Conservation (phyloP, 2,888 invertebrate species). For the Horisme vitalbata region DNA sequence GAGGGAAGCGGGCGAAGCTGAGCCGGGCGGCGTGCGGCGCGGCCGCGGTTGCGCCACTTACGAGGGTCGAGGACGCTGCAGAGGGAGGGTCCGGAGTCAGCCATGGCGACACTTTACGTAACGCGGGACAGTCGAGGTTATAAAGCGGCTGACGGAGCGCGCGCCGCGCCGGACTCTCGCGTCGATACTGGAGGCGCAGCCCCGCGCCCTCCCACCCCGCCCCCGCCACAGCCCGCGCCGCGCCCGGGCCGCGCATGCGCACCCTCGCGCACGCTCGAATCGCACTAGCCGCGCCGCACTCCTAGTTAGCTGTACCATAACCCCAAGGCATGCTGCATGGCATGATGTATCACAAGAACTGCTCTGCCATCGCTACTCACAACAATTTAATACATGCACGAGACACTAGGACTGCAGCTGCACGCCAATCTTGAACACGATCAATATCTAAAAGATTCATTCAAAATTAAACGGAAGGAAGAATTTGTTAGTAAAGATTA, state of each 20-base stretch:
- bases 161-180: slow-evolving; percentile 81
- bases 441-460: too few relatives aligned
- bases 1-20: slow-evolving; percentile 61
- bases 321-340: neutral
- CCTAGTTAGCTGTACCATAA: slow-evolving; percentile 8
- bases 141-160: slow-evolving; percentile 69
- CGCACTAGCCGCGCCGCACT: slow-evolving; percentile 26
- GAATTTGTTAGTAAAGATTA: slow-evolving; percentile 7
- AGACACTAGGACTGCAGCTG: neutral
- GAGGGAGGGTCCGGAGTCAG: slow-evolving; percentile 74
- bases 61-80: slow-evolving; percentile 77
- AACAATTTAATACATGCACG: slow-evolving; percentile 1
- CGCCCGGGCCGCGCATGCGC: slow-evolving; percentile 32
- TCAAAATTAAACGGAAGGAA: neutral
- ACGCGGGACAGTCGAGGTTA: slow-evolving; percentile 52
- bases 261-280: slow-evolving; percentile 27
- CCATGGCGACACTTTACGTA: slow-evolving; percentile 79
- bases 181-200: slow-evolving; percentile 78
- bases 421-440: neutral
- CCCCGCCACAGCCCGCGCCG: slow-evolving; percentile 36
- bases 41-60: slow-evolving; percentile 61
- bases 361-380: slow-evolving; percentile 4
- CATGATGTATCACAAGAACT: slow-evolving; percentile 5
- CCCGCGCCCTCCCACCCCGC: slow-evolving; percentile 51
- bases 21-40: slow-evolving; percentile 45